phyloP scores from a whole-genome alignment of 2,797 vertebrate genomes.

The Sitta carolinensis region DNA sequence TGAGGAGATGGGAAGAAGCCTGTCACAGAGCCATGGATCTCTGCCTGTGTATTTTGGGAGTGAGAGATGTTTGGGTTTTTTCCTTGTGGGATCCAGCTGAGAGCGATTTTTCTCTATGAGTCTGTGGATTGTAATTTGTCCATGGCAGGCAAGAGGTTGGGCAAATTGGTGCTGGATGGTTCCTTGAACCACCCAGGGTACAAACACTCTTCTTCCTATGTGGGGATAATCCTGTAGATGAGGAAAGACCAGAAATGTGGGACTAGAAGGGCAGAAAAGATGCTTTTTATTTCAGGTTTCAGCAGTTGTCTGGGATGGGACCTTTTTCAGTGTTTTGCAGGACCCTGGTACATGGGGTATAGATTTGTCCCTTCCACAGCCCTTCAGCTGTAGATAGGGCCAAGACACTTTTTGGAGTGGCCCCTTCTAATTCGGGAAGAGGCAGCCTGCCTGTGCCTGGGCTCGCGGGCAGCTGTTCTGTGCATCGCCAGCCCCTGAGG shows the following conservation, averaged over 20 bases:
- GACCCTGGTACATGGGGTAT: background rate
- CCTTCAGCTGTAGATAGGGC: background rate
- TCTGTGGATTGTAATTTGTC: background rate
- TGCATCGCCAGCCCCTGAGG: background rate
- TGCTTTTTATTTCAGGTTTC: background rate
- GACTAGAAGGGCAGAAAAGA: background rate
- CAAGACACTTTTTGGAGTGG: background rate
- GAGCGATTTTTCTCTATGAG: background rate
- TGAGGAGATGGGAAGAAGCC: background rate
- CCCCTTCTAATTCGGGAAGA: conserved; percentile 30
- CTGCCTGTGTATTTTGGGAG: background rate
- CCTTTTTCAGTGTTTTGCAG: background rate
- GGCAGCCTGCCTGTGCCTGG: background rate
- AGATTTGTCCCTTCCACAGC: background rate
- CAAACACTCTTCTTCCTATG: background rate
- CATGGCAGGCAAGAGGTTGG: background rate
- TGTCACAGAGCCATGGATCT: background rate
- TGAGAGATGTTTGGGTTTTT: background rate
- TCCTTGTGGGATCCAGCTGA: background rate
- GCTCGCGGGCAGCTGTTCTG: background rate
- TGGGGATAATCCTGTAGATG: background rate
- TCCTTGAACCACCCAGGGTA: background rate
- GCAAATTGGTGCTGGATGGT: background rate
- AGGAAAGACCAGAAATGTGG: background rate
- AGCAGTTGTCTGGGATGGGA: background rate